Evolutionary conservation across 2,797 vertebrate species (phyloP).

Genomic region (Anableps anableps): DNA sequence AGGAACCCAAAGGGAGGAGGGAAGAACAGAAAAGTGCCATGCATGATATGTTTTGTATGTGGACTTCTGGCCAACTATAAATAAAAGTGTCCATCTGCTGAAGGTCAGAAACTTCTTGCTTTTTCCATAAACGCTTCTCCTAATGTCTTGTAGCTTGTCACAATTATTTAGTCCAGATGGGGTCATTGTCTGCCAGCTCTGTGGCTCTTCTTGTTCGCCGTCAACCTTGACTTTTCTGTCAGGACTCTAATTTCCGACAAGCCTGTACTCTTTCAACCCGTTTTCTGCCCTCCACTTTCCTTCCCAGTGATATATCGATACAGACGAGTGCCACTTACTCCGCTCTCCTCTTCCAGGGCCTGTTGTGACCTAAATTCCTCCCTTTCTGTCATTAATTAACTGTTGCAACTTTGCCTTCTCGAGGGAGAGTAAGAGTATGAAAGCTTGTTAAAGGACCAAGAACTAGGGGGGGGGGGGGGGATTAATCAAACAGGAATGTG

Average conservation of each 20-base stretch:
- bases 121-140: slow-evolving; percentile 31
- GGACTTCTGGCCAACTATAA: slow-evolving; percentile 44
- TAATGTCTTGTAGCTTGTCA: slow-evolving; percentile 40
- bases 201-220: slow-evolving; percentile 24
- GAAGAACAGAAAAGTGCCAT: not conserved
- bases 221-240: slow-evolving; percentile 40
- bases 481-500: slow-evolving; percentile 49
- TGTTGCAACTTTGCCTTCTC: slow-evolving; percentile 49
- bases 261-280: slow-evolving; percentile 29
- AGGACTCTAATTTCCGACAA: slow-evolving; percentile 44
- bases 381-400: slow-evolving; percentile 68
- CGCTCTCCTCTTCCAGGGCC: slow-evolving; percentile 24
- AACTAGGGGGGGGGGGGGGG: slow-evolving; percentile 46
- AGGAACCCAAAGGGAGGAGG: not conserved
- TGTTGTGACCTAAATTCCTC: slow-evolving; percentile 70
- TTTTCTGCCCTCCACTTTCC: slow-evolving; percentile 22
- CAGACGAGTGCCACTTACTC: slow-evolving; percentile 35
- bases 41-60: slow-evolving; percentile 5
- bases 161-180: slow-evolving; percentile 44
- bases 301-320: slow-evolving; percentile 53
- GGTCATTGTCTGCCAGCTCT: slow-evolving; percentile 21
- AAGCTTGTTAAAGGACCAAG: slow-evolving; percentile 65
- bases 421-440: slow-evolving; percentile 48
- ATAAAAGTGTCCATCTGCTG: slow-evolving; percentile 48
- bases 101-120: slow-evolving; percentile 38